Evolutionary conservation across 2,888 invertebrate genomes (phyloP), one percentile per base, ranked within the genome.

Genomic region (Pandemis cinnamomeana): DNA sequence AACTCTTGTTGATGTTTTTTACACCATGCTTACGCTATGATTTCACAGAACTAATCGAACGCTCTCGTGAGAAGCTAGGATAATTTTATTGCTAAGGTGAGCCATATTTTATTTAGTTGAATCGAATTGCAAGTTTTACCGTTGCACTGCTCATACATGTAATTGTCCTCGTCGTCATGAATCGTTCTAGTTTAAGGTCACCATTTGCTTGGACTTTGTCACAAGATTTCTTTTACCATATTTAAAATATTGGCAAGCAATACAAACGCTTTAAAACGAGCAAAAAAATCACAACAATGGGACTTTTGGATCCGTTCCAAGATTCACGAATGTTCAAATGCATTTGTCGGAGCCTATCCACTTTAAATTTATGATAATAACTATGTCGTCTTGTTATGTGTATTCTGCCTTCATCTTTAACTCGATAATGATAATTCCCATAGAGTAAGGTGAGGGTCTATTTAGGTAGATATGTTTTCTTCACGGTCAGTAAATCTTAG

Each of bases 1-100:
- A 82, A 77, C 72, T 72, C 76, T 44, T 67, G 74, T 74, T 71
- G 60, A 71, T 66, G 46, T 70, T 74, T 74, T 74, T 74, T 74
- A 20, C 42, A 20, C 51, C 7, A 64, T 53, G 42, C n/a, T 53
- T 20, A 51, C 20, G 62, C 72, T 72, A 72, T 55, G 63, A 46
- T 68, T 72, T 72, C 63, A 36, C 2, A 53, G 68, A 63, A 72
- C 20, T 15, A 36, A 63, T 46, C 15, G 7, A 36, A 11, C 0
- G 44, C 11, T 48, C n/a, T 13, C n/a, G 44, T 15, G 53, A 8
- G 20, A 48, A 67, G 36, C 44, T 64, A n/a, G 36, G 46, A 44
- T 55, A 58, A 36, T 36, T 36, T 36, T 4, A 62, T 53, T 48
- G 13, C 53, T 64, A 27, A 6, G 13, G 15, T n/a, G 10, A 53